Evolutionary conservation across 1,140 invertebrate genomes (phyloP).

Genomic region (Drosophila melanogaster): Release_6_plus_ISO1_MT NC_004354.4:8389001-8389500

Average conservation of each 20-base stretch:
- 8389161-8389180: conserved; percentile 21
- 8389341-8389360: conserved; percentile 35
- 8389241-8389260: not conserved
- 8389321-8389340: conserved; percentile 27
- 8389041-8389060: not conserved
- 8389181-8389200: conserved; percentile 12
- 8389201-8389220: conserved; percentile 2
- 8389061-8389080: not conserved
- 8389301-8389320: conserved; percentile 39
- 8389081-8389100: not conserved
- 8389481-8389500: not conserved
- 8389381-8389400: not conserved
- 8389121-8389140: conserved; percentile 2
- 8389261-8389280: not conserved
- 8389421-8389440: not conserved
- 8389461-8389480: not conserved
- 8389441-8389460: not conserved
- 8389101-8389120: not conserved
- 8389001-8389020: not conserved
- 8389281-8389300: conserved; percentile 8
- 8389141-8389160: conserved; percentile 9
- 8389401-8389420: not conserved
- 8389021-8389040: not conserved
- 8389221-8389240: conserved; percentile 24
- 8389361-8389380: not conserved